phyloP scores from a whole-genome alignment of 2,797 vertebrate genomes.

The Parauchenoglanis ngamensis region DNA sequence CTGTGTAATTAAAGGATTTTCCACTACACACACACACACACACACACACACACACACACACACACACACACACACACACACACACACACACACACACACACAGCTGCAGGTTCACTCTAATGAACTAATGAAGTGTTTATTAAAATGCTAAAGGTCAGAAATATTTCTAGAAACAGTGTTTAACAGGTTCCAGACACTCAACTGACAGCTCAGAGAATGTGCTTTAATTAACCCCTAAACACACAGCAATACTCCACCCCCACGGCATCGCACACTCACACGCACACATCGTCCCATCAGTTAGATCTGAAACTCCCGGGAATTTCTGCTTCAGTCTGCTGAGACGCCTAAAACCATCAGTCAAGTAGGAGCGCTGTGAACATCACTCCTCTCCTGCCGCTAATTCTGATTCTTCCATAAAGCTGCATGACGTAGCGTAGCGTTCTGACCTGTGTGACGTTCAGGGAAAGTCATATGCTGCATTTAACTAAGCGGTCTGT shows the following conservation, averaged over 20 bases:
- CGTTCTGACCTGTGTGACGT: neutral
- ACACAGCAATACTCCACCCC: rapidly evolving
- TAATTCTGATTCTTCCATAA: too few relatives aligned
- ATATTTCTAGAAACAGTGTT: neutral
- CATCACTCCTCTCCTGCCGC: too few relatives aligned
- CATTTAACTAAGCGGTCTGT: neutral
- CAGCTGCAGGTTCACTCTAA: neutral
- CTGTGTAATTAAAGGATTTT: neutral
- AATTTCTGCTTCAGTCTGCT: neutral
- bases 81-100: neutral
- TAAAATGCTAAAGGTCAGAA: neutral
- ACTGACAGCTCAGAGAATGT: neutral
- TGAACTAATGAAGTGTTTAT: neutral
- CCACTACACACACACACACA: too few relatives aligned
- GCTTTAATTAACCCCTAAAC: neutral
- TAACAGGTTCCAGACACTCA: neutral
- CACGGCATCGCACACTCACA: neutral
- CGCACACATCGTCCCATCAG: too few relatives aligned
- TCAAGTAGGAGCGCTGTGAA: neutral
- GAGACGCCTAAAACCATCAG: neutral
- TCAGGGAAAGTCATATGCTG: neutral
- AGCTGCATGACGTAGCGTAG: too few relatives aligned
- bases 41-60: too few relatives aligned
- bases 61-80: too few relatives aligned
- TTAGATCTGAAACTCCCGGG: too few relatives aligned